phyloP scores from a whole-genome alignment of 2,888 invertebrate genomes.

The Apamea crenata region DNA sequence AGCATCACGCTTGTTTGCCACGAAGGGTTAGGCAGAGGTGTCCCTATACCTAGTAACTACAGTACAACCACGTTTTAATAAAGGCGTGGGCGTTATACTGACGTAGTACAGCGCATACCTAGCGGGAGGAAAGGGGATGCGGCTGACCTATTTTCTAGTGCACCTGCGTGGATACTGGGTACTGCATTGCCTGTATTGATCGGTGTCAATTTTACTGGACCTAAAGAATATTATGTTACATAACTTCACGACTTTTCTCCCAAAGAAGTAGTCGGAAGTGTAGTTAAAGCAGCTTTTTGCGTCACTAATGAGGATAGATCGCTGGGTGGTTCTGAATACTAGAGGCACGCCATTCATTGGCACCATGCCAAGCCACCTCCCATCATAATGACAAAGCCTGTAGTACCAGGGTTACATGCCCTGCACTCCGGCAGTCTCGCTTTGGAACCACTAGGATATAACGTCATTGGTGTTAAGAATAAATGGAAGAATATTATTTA shows the following conservation, averaged over 20 bases:
- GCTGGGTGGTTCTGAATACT: not conserved
- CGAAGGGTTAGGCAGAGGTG: not conserved
- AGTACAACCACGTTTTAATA: not conserved
- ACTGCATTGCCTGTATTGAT: not conserved
- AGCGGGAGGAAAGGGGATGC: not conserved
- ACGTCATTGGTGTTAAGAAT: not conserved
- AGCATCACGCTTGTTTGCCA: not conserved
- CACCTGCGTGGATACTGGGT: no score
- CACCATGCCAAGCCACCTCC: conserved; percentile 13
- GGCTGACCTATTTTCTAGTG: not conserved
- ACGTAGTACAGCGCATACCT: not conserved
- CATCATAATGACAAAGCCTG: not conserved
- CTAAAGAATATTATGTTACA: not conserved
- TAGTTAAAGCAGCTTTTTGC: not conserved
- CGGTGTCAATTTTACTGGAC: not conserved
- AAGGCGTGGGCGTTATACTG: not conserved
- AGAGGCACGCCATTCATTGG: not conserved
- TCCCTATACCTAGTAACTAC: no score
- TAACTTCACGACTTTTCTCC: not conserved
- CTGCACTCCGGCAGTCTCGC: not conserved
- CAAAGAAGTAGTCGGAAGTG: not conserved
- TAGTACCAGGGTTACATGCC: not conserved
- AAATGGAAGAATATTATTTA: not conserved
- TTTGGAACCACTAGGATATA: not conserved
- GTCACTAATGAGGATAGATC: not conserved